Evolutionary conservation across 1,140 invertebrate species (phyloP), one percentile per base, ranked within the genome.

Genomic region (Drosophila pandora): DNA sequence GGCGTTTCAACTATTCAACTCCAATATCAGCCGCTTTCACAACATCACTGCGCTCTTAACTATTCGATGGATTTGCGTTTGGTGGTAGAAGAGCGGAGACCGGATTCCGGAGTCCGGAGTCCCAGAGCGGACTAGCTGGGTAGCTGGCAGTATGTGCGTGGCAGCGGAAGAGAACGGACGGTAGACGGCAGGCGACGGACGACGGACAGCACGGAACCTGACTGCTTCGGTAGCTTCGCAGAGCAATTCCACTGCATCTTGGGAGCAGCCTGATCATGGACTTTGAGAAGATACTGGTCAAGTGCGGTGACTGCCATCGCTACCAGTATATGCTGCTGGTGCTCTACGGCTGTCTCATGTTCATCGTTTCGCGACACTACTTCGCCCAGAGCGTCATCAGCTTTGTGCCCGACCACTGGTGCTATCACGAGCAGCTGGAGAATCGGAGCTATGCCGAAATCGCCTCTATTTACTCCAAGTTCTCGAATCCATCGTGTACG

Each of bases 251-350:
- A n/a, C n/a, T n/a, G n/a, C n/a, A 55, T 63, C 57, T 43, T 13
- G n/a, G 41, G 41, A 25, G 21, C n/a, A 47, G 8, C 52, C 45
- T 32, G 72, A 59, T 56, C 21, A 81, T 93, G 72, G 93, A 94
- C 63, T 93, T 94, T 50, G 94, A 95, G 76, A 92, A 91, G 48
- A 93, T 95, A 77, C 77, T 95, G 53, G 82, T 87, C n/a, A 92
- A 93, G 60, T 93, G 93, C 34, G 94, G 94, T 2, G 93, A 94
- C 69, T 94, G 94, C 65, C 93, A 93, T 30, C 83, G 84, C 34
- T 95, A 94, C 87, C 94, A 95, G 79, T 92, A 92, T 54, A 82
- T 94, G 34, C 84, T 95, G 7, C 92, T 94, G 74, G 79, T 92
- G 6, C 76, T 95, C 12, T 93, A 94, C 34, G 93, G 93, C 7